Evolutionary conservation across 2,888 invertebrate genomes (phyloP).

Genomic region (Cryptocheilus praepositus): DNA sequence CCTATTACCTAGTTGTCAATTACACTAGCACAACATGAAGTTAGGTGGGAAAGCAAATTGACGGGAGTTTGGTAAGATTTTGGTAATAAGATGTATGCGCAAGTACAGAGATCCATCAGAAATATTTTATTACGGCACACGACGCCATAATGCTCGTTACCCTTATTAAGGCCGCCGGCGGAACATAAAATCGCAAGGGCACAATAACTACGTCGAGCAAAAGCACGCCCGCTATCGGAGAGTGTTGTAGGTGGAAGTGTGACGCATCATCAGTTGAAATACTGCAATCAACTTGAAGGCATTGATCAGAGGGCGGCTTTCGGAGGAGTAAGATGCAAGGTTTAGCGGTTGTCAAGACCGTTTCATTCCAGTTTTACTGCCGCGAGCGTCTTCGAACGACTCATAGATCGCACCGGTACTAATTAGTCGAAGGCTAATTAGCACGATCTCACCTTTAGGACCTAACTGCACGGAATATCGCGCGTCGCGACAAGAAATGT

Average conservation of each 20-base stretch:
- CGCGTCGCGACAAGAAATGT: no score
- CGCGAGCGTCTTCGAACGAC: conserved; percentile 26
- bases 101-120: conserved; percentile 23
- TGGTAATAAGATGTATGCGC: no score
- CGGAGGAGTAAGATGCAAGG: conserved; percentile 32
- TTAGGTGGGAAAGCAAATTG: no score
- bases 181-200: conserved; percentile 56
- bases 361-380: conserved; percentile 48
- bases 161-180: conserved; percentile 65
- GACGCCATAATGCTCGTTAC: conserved; percentile 61
- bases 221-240: conserved; percentile 42
- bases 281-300: conserved; percentile 43
- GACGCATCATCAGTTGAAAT: conserved; percentile 58
- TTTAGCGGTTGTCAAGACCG: conserved; percentile 43
- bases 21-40: no score
- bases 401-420: conserved; percentile 36
- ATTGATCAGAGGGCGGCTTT: not conserved
- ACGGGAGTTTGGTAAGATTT: no score
- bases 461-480: conserved; percentile 19
- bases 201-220: conserved; percentile 53
- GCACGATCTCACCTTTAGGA: conserved; percentile 17
- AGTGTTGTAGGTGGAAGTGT: conserved; percentile 62
- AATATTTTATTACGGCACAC: conserved; percentile 59
- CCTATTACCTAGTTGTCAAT: no score
- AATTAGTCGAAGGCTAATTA: conserved; percentile 44